Percentiles rank a stretch among this genome's conserved stretches.
Conservation (phyloP, 2,888 invertebrate species). For the Papilio protenor region DNA sequence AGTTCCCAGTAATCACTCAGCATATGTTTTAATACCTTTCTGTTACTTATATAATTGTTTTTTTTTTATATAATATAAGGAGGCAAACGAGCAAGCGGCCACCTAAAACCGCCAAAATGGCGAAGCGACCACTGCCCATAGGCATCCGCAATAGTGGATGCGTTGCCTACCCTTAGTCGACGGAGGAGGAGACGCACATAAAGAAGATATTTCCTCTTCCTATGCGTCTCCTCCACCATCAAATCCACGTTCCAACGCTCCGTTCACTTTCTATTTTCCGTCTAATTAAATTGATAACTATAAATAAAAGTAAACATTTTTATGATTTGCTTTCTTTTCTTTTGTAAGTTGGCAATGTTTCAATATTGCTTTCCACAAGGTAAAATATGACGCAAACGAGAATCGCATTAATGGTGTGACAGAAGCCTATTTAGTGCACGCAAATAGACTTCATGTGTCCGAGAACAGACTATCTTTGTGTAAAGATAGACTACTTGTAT, state of each 20-base stretch:
- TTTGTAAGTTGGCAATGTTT: conserved; percentile 33
- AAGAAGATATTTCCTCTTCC: too few relatives aligned
- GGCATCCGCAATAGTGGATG: too few relatives aligned
- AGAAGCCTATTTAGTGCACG: conserved; percentile 30
- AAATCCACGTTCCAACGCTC: too few relatives aligned
- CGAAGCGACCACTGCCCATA: too few relatives aligned
- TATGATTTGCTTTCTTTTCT: conserved; percentile 33
- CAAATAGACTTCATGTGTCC: not conserved
- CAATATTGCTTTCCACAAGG: conserved; percentile 38
- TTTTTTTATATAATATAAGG: too few relatives aligned
- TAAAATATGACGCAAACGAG: conserved; percentile 41
- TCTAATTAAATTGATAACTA: conserved; percentile 16
- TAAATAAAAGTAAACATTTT: conserved; percentile 32
- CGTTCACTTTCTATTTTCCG: not conserved
- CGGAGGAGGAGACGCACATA: too few relatives aligned
- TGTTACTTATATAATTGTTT: not conserved
- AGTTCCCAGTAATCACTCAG: not conserved
- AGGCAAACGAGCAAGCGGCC: too few relatives aligned
- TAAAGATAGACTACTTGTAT: not conserved
- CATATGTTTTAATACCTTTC: not conserved
- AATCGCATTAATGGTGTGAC: conserved; percentile 35
- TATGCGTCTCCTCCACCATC: too few relatives aligned
- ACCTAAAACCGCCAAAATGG: too few relatives aligned
- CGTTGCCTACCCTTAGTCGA: too few relatives aligned
- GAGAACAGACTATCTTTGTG: conserved; percentile 1